A percentile compares a stretch with the other conserved stretches of the same genome.
Evolutionary conservation across 23 tunicate species (phyloP).

Genomic region (Phallusia fumigata): DNA sequence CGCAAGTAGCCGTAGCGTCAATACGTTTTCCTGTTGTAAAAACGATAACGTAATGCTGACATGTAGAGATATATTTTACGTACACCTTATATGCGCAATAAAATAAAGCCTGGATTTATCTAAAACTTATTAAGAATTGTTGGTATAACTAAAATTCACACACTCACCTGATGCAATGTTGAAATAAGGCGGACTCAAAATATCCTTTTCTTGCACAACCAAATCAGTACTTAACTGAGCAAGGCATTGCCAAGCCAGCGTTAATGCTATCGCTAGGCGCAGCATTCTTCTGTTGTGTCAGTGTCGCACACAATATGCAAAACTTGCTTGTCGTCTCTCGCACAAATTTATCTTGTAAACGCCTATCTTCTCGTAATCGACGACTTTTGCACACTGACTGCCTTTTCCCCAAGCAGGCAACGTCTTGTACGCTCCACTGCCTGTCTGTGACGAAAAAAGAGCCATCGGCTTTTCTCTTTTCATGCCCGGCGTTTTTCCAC

Average conservation of each 20-base stretch:
- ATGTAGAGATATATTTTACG: too few relatives aligned
- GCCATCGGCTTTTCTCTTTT: not conserved
- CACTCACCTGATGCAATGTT: conserved; percentile 90
- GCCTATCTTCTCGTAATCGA: not conserved
- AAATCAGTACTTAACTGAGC: conserved; percentile 15
- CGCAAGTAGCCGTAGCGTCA: conserved; percentile 94
- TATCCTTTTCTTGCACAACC: conserved; percentile 31
- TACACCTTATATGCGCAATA: too few relatives aligned
- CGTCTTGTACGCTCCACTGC: conserved; percentile 9
- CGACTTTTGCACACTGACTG: conserved; percentile 12
- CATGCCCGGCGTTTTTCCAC: conserved; percentile 4
- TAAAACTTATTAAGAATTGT: too few relatives aligned
- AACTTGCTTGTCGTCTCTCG: not conserved
- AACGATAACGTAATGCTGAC: not conserved
- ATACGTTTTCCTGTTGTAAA: conserved; percentile 66
- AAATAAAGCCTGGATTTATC: too few relatives aligned
- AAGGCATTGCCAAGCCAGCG: conserved; percentile 17
- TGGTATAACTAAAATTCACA: too few relatives aligned
- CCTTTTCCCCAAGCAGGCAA: not conserved
- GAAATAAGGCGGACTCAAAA: conserved; percentile 88
- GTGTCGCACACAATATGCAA: not conserved
- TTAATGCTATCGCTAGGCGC: conserved; percentile 39
- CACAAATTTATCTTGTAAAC: not conserved
- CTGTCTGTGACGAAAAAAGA: not conserved
- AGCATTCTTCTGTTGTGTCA: conserved; percentile 9